A percentile compares a stretch with the other conserved stretches of the same genome.
Evolutionary conservation across 2,888 invertebrate species (phyloP).

Genomic region (Oithona nana): DNA sequence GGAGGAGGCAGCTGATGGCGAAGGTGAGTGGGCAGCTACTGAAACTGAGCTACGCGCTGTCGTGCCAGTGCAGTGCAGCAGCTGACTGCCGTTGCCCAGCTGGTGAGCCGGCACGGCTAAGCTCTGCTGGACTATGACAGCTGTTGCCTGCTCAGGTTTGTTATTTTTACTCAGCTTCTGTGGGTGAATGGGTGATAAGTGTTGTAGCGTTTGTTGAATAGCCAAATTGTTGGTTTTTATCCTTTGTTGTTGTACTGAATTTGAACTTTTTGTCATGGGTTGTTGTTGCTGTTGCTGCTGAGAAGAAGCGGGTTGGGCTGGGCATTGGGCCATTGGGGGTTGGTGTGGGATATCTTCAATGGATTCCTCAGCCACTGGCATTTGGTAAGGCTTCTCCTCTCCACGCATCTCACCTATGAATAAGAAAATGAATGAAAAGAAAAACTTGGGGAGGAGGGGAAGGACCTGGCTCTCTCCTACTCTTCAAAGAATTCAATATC

Average conservation of each 20-base stretch:
- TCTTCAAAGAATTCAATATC: too few relatives aligned
- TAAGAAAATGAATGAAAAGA: too few relatives aligned
- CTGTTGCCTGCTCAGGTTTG: too few relatives aligned
- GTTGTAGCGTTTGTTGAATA: background rate
- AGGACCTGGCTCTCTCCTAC: too few relatives aligned
- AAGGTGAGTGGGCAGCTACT: background rate
- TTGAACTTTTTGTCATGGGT: background rate
- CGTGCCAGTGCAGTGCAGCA: background rate
- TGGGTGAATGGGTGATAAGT: background rate
- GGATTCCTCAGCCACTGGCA: slow-evolving; percentile 20
- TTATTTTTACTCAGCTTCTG: background rate
- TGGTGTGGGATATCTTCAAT: slow-evolving; percentile 19
- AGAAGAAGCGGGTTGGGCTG: too few relatives aligned
- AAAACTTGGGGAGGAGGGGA: too few relatives aligned
- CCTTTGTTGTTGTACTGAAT: background rate
- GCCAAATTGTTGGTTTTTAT: background rate
- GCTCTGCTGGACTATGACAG: background rate
- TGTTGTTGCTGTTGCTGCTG: background rate
- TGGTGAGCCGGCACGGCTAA: background rate
- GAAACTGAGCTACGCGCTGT: background rate
- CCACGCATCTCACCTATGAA: slow-evolving; percentile 39
- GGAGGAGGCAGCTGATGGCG: background rate
- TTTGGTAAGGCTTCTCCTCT: slow-evolving; percentile 45
- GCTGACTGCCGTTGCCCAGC: background rate
- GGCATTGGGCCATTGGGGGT: background rate